Percentiles rank a stretch among this genome's conserved stretches.
phyloP scores from a whole-genome alignment of 2,888 invertebrate genomes.

The Drosophila colorata region DNA sequence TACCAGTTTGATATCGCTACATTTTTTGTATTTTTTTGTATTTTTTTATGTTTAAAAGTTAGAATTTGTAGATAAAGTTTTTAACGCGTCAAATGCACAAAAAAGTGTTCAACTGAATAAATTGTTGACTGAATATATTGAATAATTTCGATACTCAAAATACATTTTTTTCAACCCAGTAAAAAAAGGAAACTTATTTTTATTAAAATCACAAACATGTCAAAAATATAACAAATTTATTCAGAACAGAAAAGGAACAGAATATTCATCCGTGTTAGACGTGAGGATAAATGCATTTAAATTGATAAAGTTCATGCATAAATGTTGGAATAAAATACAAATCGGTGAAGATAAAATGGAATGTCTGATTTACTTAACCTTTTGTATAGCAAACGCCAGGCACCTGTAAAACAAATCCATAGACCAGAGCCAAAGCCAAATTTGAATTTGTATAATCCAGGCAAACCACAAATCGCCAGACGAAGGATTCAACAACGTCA shows the following conservation, averaged over 20 bases:
- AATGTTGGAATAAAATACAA: neutral
- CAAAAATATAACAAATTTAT: neutral
- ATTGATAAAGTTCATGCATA: neutral
- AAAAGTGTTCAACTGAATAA: neutral
- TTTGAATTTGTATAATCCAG: slow-evolving; percentile 18
- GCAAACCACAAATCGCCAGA: slow-evolving; percentile 29
- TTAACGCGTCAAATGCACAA: neutral
- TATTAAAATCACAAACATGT: neutral
- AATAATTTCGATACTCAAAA: too few relatives aligned
- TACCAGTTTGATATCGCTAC: too few relatives aligned
- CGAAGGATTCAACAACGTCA: slow-evolving; percentile 20
- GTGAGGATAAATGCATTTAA: neutral
- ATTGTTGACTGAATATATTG: too few relatives aligned
- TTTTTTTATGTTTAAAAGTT: too few relatives aligned
- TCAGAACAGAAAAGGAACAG: too few relatives aligned
- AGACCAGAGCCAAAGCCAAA: slow-evolving; percentile 13
- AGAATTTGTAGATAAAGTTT: neutral
- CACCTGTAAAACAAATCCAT: slow-evolving; percentile 11
- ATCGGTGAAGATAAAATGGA: slow-evolving; percentile 13
- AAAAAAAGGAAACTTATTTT: neutral
- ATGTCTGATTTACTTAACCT: slow-evolving; percentile 37
- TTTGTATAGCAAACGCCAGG: slow-evolving; percentile 13
- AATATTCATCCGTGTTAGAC: neutral
- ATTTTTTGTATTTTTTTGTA: too few relatives aligned
- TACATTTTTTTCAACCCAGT: too few relatives aligned